phyloP scores from a whole-genome alignment of 2,797 vertebrate species.

The Schizothorax lantsangensis region DNA sequence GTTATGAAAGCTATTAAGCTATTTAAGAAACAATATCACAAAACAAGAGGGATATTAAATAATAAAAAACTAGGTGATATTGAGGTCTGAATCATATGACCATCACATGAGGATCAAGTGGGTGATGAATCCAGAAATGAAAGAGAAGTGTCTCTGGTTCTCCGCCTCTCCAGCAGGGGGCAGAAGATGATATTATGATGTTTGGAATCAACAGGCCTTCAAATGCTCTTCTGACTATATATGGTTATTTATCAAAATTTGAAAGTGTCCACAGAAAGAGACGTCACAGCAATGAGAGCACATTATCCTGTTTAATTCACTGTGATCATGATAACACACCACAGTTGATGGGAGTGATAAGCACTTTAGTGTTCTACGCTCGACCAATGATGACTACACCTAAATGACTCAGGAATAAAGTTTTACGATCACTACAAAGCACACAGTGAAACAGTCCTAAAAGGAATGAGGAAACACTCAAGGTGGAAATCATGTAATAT shows the following conservation, averaged over 20 bases:
- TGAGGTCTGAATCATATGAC: conserved; percentile 3
- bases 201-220: not conserved
- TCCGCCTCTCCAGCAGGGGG: conserved; percentile 65
- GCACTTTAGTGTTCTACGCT: not conserved
- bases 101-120: not conserved
- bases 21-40: not conserved
- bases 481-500: conserved; percentile 73
- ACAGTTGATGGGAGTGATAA: not conserved
- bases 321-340: not conserved
- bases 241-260: not conserved
- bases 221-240: not conserved
- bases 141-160: not conserved
- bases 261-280: not conserved
- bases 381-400: not conserved
- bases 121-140: not conserved
- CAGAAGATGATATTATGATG: conserved; percentile 49
- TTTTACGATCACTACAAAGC: not conserved
- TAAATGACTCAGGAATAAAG: not conserved
- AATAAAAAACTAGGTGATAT: not conserved
- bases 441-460: not conserved
- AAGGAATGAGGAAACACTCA: conserved; percentile 47
- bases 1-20: not conserved
- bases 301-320: not conserved
- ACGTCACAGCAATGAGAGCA: not conserved
- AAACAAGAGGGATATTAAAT: not conserved